These are phyloP conservation scores for Leptinotarsa lineolata DNA, from an alignment of 1,140 invertebrate species.

Conservation along the genomic window DNA sequence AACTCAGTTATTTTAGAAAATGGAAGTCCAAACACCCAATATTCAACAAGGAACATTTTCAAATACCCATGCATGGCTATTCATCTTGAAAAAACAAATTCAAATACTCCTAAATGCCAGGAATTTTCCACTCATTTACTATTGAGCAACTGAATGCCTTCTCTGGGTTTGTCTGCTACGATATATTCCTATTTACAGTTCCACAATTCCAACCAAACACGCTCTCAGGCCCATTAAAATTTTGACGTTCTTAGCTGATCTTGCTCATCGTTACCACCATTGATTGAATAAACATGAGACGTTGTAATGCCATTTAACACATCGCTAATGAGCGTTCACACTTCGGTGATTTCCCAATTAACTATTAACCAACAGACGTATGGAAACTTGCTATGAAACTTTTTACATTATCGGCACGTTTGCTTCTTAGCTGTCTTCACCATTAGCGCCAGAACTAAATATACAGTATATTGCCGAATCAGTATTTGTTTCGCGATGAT, in stretches of 20 bases:
- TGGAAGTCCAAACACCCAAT: no score
- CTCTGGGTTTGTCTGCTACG: no score
- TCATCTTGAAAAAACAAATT: no score
- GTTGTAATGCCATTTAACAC: constrained; percentile 13
- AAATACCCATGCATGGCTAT: no score
- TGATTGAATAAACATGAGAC: not conserved
- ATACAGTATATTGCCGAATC: not conserved
- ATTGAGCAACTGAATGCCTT: no score
- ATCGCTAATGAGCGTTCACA: constrained; percentile 1
- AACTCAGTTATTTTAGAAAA: no score
- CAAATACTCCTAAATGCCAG: no score
- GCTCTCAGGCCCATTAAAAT: not conserved
- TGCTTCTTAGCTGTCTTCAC: constrained; percentile 1
- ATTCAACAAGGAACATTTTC: no score
- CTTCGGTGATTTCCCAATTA: constrained; percentile 17
- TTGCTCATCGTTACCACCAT: not conserved
- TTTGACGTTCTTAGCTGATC: not conserved
- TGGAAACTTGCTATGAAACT: constrained; percentile 11
- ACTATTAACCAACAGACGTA: constrained; percentile 16
- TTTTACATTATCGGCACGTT: constrained; percentile 20
- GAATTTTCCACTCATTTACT: no score
- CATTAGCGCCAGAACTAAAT: not conserved
- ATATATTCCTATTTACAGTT: no score
- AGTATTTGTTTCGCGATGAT: not conserved
- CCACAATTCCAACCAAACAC: no score